Conservation (phyloP, 2,888 invertebrate species). For the Epiblema foenella region DNA sequence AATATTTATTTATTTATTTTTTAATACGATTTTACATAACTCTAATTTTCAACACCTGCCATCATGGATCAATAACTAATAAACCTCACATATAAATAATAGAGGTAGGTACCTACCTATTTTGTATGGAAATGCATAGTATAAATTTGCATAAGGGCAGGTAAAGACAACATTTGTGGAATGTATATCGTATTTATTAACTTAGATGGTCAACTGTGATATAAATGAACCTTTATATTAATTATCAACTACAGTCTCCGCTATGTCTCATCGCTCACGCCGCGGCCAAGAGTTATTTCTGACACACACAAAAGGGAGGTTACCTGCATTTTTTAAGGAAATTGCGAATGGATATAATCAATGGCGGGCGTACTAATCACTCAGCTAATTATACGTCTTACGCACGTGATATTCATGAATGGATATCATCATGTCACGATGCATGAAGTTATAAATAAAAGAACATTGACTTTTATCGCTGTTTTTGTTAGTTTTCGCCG, state of each 20-base stretch:
- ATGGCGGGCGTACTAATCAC: constrained; percentile 56
- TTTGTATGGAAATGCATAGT: not conserved
- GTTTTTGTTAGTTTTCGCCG: constrained; percentile 32
- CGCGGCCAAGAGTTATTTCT: constrained; percentile 55
- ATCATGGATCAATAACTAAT: too few relatives aligned
- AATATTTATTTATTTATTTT: not conserved
- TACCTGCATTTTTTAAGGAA: constrained; percentile 60
- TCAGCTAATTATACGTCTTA: constrained; percentile 44
- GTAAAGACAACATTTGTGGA: not conserved
- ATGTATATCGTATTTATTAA: not conserved
- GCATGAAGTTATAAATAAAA: constrained; percentile 15
- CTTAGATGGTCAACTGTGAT: not conserved
- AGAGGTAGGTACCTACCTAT: too few relatives aligned
- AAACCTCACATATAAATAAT: too few relatives aligned
- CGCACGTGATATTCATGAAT: constrained; percentile 9
- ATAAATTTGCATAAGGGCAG: not conserved
- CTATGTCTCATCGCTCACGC: constrained; percentile 43
- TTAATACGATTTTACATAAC: not conserved
- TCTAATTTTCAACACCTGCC: not conserved
- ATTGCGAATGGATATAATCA: constrained; percentile 55
- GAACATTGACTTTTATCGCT: constrained; percentile 13
- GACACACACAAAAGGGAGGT: constrained; percentile 61
- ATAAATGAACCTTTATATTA: not conserved
- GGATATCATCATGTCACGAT: constrained; percentile 10
- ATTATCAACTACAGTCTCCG: not conserved